Percentiles rank a stretch among this genome's conserved stretches.
These are phyloP conservation scores for Cydia splendana DNA, from an alignment of 1,140 invertebrate species.

Conservation along the genomic window DNA sequence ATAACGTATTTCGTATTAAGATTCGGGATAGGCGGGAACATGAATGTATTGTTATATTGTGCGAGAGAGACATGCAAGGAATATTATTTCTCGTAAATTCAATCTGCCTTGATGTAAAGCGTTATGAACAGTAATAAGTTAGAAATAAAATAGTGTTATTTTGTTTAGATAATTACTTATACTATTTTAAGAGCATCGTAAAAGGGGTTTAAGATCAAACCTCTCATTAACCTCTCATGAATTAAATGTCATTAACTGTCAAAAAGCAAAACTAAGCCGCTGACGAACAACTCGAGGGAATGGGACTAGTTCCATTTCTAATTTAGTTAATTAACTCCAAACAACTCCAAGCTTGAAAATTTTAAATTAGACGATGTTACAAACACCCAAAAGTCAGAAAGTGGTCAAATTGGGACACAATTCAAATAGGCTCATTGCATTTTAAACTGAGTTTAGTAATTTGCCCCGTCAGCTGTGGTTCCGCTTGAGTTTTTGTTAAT, in stretches of 20 bases:
- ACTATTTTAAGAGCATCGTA: no score
- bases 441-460: constrained; percentile 10
- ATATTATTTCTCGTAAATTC: neutral
- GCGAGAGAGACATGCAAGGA: neutral
- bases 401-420: constrained; percentile 7
- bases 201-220: neutral
- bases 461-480: neutral
- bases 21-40: constrained; percentile 1
- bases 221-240: neutral
- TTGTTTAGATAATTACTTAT: no score
- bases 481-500: constrained; percentile 6
- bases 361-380: constrained; percentile 23
- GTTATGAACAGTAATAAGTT: no score
- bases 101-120: no score
- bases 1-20: constrained; percentile 26
- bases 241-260: neutral
- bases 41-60: constrained; percentile 23
- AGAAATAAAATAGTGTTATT: no score
- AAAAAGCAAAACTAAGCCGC: neutral
- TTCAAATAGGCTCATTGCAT: constrained; percentile 7
- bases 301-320: constrained; percentile 20
- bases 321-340: constrained; percentile 25
- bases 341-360: neutral
- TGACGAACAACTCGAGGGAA: neutral
- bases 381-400: constrained; percentile 13